Base-by-base conservation (phyloP, 2,797 vertebrate species). In the Hemitrygon akajei region DNA sequence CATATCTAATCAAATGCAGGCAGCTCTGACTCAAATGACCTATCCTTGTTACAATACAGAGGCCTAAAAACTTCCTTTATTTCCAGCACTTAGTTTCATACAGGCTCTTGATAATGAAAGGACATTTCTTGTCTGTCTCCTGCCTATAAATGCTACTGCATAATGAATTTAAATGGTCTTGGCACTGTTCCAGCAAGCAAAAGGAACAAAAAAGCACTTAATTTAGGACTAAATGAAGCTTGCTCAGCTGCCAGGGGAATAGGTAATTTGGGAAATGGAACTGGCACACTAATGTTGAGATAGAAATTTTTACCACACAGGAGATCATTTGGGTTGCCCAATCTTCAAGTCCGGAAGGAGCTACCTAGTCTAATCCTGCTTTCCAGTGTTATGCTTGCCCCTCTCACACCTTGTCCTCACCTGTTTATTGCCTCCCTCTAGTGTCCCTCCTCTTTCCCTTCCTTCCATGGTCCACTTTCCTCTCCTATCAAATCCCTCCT, bases 201-300 rank as follows among this genome's bases (percentile, higher is more conserved):
- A 86, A 86, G 82, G 56, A 25, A 60, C 82, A 58, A 66, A 89
- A 34, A 37, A 7, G 18, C 86, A 89, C 14, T 89, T 66, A 66
- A 66, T 89, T 89, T 66, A 22, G 60, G 60, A 89, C 14, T 66
- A 66, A 89, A 89, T 89, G 58, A 89, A 66, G 58, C 60, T 66
- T 66, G 60, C 86, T 20, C 30, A 66, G 18, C n/a, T n/a, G 86
- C 60, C n/a, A 66, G 63, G 1, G 30, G 30, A 66, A 66, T 66
- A 66, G 30, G 16, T 89, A 34, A n/a, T 66, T 89, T 89, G 58
- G 86, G 86, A 89, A 89, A 66, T 89, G 60, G 30, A n/a, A 89
- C 34, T 66, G 86, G 63, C 60, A 66, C 25, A 60, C 27, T n/a
- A 86, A 63, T 16, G 7, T 9, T 89, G 84, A 66, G 30, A 66